phyloP scores from a whole-genome alignment of 1,140 invertebrate genomes.

The Drosophila lini region DNA sequence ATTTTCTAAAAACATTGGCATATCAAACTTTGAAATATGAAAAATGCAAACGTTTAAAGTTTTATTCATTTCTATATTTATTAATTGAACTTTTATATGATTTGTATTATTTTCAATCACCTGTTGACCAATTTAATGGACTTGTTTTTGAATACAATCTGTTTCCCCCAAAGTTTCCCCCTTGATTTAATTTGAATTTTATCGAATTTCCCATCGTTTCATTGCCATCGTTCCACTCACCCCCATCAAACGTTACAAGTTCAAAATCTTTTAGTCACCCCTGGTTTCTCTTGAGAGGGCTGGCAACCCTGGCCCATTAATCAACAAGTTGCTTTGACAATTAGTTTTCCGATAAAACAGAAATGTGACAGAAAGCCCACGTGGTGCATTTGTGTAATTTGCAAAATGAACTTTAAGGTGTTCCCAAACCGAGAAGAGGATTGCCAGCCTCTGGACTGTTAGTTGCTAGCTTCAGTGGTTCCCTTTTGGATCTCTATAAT shows the following conservation, averaged over 20 bases:
- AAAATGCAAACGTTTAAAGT: neutral
- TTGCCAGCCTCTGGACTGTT: constrained; percentile 52
- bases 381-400: neutral
- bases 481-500: constrained; percentile 28
- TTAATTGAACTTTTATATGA: neutral
- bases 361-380: neutral
- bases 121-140: neutral
- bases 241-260: neutral
- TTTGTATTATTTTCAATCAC: neutral
- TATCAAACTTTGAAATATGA: neutral
- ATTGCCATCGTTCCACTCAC: neutral
- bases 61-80: neutral
- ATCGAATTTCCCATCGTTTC: too few species aligned
- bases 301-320: neutral
- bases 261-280: neutral
- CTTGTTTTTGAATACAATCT: too few species aligned
- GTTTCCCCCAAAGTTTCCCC: too few species aligned
- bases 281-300: neutral
- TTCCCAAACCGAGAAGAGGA: neutral
- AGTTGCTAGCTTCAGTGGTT: constrained; percentile 4
- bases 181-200: neutral
- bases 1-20: neutral
- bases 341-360: neutral
- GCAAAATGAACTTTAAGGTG: neutral
- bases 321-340: constrained; percentile 14